A percentile compares a stretch with the other conserved stretches of the same genome.
Conservation (phyloP, 2,113 vertebrate genomes). For the Vidua macroura region DNA sequence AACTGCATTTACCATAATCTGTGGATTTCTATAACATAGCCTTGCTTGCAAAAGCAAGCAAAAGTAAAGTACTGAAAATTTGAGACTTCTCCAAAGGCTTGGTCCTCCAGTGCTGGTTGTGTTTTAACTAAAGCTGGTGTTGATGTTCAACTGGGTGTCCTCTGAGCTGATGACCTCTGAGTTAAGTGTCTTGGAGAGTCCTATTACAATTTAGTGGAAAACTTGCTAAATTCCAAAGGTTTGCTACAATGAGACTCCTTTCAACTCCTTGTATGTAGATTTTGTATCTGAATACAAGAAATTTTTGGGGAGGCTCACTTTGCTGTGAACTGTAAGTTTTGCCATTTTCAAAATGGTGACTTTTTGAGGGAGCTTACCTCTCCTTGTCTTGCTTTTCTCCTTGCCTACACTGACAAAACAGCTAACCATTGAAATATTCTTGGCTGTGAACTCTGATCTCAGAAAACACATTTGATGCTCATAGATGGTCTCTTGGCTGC, state of each 20-base stretch:
- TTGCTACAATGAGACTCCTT: background rate
- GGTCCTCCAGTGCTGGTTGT: background rate
- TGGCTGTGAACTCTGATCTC: slow-evolving; percentile 50
- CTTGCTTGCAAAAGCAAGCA: background rate
- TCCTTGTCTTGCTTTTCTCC: slow-evolving; percentile 12
- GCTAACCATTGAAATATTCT: slow-evolving; percentile 35
- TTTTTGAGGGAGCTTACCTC: background rate
- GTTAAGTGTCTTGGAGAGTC: background rate
- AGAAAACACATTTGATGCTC: slow-evolving; percentile 52
- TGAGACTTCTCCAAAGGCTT: background rate
- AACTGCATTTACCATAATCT: background rate
- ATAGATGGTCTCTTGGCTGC: slow-evolving; percentile 47
- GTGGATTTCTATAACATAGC: background rate
- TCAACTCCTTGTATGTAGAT: background rate
- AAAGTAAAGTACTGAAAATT: background rate
- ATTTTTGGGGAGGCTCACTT: background rate
- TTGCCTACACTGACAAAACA: background rate
- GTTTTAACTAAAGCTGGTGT: background rate
- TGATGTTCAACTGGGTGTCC: background rate
- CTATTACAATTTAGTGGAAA: background rate
- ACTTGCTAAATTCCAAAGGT: background rate
- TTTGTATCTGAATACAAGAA: background rate
- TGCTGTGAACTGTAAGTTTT: background rate
- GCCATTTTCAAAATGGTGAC: background rate
- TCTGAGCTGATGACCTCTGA: background rate